Evolutionary conservation across 2,888 invertebrate species (phyloP), one percentile per base, ranked within the genome.

Genomic region (Oxycera nigricornis): DNA sequence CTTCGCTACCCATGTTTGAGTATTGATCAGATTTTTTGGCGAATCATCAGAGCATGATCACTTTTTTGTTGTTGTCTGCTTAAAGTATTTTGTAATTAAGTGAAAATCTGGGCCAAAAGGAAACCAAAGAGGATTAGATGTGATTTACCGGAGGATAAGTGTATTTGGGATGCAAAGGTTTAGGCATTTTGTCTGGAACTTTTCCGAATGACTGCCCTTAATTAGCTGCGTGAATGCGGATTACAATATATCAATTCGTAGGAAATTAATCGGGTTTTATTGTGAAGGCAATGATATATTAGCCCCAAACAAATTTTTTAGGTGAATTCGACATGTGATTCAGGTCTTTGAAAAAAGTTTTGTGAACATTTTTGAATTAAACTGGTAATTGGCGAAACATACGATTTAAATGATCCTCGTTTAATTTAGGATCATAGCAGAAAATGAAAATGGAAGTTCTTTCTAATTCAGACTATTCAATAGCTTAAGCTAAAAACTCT

Each of bases 1-100:
- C 70, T 31, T 35, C 6, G 70, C 55, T 70, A 31, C 70, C 70
- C 52, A 52, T 31, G 52, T 14, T 52, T 22, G 55, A 68, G 46
- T 3, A 55, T 17, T 28, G 31, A 31, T 28, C 11, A 17, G 30
- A 35, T 31, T 52, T 70, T 52, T 68, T 68, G 52, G 68, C 52
- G 30, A 52, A 31, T 31, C 35, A 17, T 20, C 55, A 3, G 24
- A 3, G 20, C 2, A 2, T 2, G 46, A 14, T 46, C 17, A 17
- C 17, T 68, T 68, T 46, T n/a, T 61, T 2, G 59, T 2, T 7
- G 14, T n/a, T n/a, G n/a, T n/a, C n/a, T n/a, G n/a, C n/a, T n/a
- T n/a, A n/a, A n/a, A 30, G 2, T 20, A 1, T 61, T 61, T 61
- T 30, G 24, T 65, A 65, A 65, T 65, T 65, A 24, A 26, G 22